Conservation (phyloP, 2,797 vertebrate species). For the Sphenopsis melanotis region DNA sequence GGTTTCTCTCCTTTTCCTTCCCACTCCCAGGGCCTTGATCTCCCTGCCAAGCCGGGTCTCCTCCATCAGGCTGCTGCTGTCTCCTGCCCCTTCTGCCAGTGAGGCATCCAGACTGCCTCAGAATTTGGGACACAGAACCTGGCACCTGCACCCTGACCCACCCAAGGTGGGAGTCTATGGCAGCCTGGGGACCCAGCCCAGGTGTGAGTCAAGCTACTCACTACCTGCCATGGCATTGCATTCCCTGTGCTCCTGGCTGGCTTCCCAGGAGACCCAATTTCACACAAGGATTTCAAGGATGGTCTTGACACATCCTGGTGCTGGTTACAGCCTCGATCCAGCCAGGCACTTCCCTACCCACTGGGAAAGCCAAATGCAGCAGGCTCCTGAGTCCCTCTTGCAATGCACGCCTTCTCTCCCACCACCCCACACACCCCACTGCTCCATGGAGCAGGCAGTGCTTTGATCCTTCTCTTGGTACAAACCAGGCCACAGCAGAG, state of each 20-base stretch:
- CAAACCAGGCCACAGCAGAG: neutral
- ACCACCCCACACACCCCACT: rapidly evolving
- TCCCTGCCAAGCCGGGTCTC: neutral
- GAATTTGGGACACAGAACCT: neutral
- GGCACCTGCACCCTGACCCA: neutral
- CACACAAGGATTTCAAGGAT: neutral
- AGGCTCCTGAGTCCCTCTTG: neutral
- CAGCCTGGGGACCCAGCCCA: slow-evolving; percentile 34
- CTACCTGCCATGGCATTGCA: neutral
- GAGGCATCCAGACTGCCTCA: neutral
- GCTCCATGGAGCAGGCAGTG: rapidly evolving
- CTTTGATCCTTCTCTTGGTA: neutral
- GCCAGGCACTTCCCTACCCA: neutral
- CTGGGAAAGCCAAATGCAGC: neutral
- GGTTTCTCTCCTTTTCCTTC: slow-evolving; percentile 3
- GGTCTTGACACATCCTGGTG: neutral
- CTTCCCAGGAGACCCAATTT: neutral
- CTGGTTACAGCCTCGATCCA: neutral
- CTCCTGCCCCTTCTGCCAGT: neutral
- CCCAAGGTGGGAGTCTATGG: neutral
- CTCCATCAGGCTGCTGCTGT: neutral
- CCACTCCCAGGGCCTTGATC: slow-evolving; percentile 27
- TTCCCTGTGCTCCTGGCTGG: neutral
- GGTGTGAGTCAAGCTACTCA: neutral
- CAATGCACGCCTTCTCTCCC: neutral